Percentiles rank a stretch among this genome's conserved stretches.
These are phyloP conservation scores for Amblyornis subalaris DNA, from an alignment of 2,113 vertebrate genomes.

Conservation along the genomic window DNA sequence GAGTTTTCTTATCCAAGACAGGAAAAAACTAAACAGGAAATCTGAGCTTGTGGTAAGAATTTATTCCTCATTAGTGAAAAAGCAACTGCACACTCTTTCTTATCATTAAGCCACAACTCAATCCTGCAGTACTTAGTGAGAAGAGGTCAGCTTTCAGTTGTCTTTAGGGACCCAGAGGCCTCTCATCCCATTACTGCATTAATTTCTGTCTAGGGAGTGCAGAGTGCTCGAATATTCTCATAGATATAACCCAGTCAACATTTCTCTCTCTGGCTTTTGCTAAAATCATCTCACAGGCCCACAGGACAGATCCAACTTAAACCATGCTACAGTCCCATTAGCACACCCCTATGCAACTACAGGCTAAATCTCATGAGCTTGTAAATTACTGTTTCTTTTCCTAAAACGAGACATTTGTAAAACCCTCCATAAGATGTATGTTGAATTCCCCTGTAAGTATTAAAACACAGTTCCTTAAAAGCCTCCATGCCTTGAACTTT, in stretches of 20 bases:
- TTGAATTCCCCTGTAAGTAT: neutral
- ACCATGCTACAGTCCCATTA: neutral
- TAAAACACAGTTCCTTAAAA: neutral
- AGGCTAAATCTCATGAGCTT: neutral
- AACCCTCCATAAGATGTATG: neutral
- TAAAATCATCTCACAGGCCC: neutral
- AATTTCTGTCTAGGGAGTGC: neutral
- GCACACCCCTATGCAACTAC: neutral
- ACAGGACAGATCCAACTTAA: neutral
- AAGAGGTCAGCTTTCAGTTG: neutral
- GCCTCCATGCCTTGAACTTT: neutral
- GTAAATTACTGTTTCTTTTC: neutral
- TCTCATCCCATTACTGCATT: neutral
- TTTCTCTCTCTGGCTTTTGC: neutral
- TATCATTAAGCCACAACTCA: neutral
- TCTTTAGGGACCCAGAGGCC: neutral
- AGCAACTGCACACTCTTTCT: neutral
- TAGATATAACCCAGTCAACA: neutral
- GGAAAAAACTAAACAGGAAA: neutral
- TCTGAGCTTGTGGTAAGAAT: neutral
- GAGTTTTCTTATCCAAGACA: neutral
- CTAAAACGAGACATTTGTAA: neutral
- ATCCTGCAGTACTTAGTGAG: neutral
- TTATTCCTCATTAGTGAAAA: neutral
- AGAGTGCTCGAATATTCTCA: accelerated